Evolutionary conservation across 2,797 vertebrate species (phyloP), one percentile per base, ranked within the genome.

Genomic region (Ictinia mississippiensis): DNA sequence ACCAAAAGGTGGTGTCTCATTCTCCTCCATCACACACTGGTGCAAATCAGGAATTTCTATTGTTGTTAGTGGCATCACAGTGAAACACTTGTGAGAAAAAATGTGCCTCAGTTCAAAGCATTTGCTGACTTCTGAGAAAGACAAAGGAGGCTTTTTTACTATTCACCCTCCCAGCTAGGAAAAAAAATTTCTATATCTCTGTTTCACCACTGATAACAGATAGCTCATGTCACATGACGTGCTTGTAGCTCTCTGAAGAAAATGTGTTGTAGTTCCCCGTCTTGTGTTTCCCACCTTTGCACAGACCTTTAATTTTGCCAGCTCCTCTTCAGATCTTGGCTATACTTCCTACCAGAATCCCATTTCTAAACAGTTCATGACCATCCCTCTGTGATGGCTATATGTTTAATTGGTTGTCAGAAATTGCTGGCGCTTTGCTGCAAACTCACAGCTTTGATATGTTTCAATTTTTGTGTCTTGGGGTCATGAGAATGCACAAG

Each of bases 141-240:
- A 44, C 62, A 65, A 74, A 83, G 35, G 40, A 70, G 13, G 16
- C 3, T 49, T 50, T 56, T 58, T 68, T 26, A 42, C 31, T 15
- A 63, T 77, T 71, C 47, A 42, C 22, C 19, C 49, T 62, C 66
- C n/a, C 42, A 83, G 35, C 37, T 50, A 74, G 14, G 62, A 59
- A 37, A 44, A 49, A 33, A 26, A 52, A 63, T 44, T 87, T 68
- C 56, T 56, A 12, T 33, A 28, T 19, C 13, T 50, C 21, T 49
- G 9, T 55, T 65, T 65, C 62, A 44, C 25, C 29, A 19, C 28
- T 79, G 77, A 35, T 31, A 90, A 33, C 40, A 75, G 35, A 49
- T 12, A 72, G 18, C 55, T 74, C 40, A 28, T 1, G 6, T 31
- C 3, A 0, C 35, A 15, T 1, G 8, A 22, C 1, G 3, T 5